Evolutionary conservation across 2,797 vertebrate genomes (phyloP), one percentile per base, ranked within the genome.

Genomic region (Esox masquinongy): DNA sequence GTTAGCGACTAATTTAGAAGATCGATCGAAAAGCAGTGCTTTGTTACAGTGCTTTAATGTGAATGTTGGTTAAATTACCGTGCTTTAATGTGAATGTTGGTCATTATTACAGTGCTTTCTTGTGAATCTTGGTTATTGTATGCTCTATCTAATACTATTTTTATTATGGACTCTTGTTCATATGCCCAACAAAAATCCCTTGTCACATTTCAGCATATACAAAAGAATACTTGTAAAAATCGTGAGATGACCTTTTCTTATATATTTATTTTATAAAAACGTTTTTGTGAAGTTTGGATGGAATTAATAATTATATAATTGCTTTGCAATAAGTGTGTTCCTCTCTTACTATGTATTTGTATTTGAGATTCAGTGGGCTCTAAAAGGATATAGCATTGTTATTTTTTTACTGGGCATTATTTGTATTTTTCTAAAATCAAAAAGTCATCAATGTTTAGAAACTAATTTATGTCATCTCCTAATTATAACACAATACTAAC

Each of bases 401-500:
- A 17, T 8, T 16, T 67, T 17, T 15, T 67, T 34, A 19, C 5
- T 31, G 17, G 31, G 12, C 43, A 14, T 47, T 67, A 19, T 31
- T 17, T 36, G 64, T 29, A 17, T 67, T 67, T 7, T 17, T 67
- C 31, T 16, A 67, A 67, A 16, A 67, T 17, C 64, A 67, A 67
- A 17, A 67, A 16, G 29, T 8, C 29, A 19, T 17, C 29, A 15
- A 66, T 31, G 29, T 67, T 29, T 11, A 34, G 15, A 16, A 67
- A 67, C 17, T 2, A 1, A 9, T 31, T 19, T 1, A 7, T 17
- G 24, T 34, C 17, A 17, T 66, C 4, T 34, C 26, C 8, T 0
- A 67, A 34, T 22, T n/a, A 59, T 81, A 75, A 72, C 34, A 79
- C 53, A 69, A 49, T 19, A 50, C 22, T 36, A 69, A 47, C n/a